A percentile compares a stretch with the other conserved stretches of the same genome.
Conservation (phyloP, 2,888 invertebrate genomes). For the Linnaemya tessellans region DNA sequence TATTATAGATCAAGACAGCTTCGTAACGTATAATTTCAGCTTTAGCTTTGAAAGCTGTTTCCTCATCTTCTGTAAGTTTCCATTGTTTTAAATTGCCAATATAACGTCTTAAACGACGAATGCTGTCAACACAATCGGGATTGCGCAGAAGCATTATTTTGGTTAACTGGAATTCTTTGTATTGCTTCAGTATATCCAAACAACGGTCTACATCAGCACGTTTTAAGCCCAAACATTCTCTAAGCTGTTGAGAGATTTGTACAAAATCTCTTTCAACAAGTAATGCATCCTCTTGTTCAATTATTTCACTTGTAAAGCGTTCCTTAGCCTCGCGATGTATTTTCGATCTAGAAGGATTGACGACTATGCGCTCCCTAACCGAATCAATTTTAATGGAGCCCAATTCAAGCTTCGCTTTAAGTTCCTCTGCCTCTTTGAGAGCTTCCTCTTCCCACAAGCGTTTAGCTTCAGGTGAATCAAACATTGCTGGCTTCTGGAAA, state of each 20-base stretch:
- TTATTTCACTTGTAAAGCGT: constrained; percentile 80
- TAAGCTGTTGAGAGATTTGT: constrained; percentile 79
- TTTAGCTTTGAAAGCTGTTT: constrained; percentile 86
- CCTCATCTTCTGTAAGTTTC: constrained; percentile 87
- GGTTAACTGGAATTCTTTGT: constrained; percentile 84
- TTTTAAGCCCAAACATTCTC: constrained; percentile 82
- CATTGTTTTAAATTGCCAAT: constrained; percentile 91
- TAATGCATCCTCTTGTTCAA: constrained; percentile 80
- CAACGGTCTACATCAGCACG: constrained; percentile 89
- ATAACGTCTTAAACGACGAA: constrained; percentile 90
- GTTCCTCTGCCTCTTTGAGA: constrained; percentile 86
- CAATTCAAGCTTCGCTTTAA: constrained; percentile 86
- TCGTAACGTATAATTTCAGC: constrained; percentile 88
- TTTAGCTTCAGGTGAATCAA: constrained; percentile 86
- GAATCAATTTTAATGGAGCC: constrained; percentile 86
- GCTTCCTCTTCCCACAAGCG: constrained; percentile 87
- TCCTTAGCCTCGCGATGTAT: constrained; percentile 79
- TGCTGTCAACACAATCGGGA: constrained; percentile 90
- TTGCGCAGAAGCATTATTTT: constrained; percentile 92
- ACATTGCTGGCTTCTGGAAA: constrained; percentile 85
- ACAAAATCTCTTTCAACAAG: constrained; percentile 81
- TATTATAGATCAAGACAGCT: constrained; percentile 85
- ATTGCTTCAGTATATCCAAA: constrained; percentile 87
- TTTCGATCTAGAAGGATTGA: constrained; percentile 84
- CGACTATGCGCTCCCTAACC: constrained; percentile 85